Percentiles rank a stretch among this genome's conserved stretches.
Conservation (phyloP, 2,888 invertebrate species). For the Trilocha varians region DNA sequence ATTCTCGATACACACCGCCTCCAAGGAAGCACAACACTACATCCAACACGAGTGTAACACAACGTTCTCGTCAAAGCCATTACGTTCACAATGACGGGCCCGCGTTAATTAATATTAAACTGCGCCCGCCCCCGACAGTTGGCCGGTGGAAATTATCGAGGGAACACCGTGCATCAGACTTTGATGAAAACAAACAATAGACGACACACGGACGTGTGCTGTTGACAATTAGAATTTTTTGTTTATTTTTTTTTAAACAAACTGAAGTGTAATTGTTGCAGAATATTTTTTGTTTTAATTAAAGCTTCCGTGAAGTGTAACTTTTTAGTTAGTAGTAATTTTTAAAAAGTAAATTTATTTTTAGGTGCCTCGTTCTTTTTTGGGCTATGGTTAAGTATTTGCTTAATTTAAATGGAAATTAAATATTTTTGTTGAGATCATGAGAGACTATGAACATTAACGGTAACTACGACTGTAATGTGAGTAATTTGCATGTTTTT, state of each 20-base stretch:
- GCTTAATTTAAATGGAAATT: too few relatives aligned
- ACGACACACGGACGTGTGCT: conserved; percentile 25
- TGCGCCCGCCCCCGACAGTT: conserved; percentile 42
- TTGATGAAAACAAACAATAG: conserved; percentile 51
- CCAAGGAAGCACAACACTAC: too few relatives aligned
- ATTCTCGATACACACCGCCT: too few relatives aligned
- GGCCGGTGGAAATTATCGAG: conserved; percentile 42
- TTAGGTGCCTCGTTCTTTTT: too few relatives aligned
- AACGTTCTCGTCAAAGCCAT: conserved; percentile 3
- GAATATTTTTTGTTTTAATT: not conserved
- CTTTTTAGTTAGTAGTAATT: not conserved
- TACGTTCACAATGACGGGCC: conserved; percentile 16
- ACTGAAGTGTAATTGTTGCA: not conserved
- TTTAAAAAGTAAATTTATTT: too few relatives aligned
- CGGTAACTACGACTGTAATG: too few relatives aligned
- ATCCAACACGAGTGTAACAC: conserved; percentile 3
- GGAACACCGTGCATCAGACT: conserved; percentile 54
- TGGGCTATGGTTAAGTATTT: too few relatives aligned
- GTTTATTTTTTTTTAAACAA: not conserved
- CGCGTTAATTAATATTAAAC: conserved; percentile 41
- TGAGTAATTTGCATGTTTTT: too few relatives aligned
- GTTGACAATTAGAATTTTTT: conserved; percentile 6
- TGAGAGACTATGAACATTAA: too few relatives aligned
- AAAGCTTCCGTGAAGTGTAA: not conserved
- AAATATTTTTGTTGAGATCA: too few relatives aligned